Evolutionary conservation across 2,113 vertebrate genomes (phyloP), one percentile per base, ranked within the genome.

Genomic region (Passerina amoena): DNA sequence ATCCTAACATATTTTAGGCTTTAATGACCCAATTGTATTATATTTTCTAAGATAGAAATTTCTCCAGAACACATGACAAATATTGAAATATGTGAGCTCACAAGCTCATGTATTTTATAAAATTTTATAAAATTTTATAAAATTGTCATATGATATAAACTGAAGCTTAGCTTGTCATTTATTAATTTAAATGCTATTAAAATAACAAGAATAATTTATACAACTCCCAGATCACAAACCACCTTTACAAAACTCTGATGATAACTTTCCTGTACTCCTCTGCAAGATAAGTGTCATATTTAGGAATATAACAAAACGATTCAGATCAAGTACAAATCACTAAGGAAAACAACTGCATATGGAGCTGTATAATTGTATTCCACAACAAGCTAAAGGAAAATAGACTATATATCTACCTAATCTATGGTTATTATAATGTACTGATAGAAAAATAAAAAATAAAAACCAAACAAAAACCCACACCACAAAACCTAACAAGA

Each of bases 171-270:
- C 35, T 87, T 96, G 83, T 79, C 70, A 95, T 91, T 97, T 91
- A 96, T 93, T 77, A 97, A 97, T 92, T 96, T 86, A 97, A 97
- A 97, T 77, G 85, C 35, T 93, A 97, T 80, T 50, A 96, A 88
- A 78, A 84, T 68, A 95, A 70, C 54, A 87, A 28, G 33, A 94
- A 66, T 75, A 40, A 86, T 57, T 75, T 93, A 92, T 69, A 95
- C 54, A 97, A 65, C 48, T 92, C 92, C 65, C 50, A 87, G 91
- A 90, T 85, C 82, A 89, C 53, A 96, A 96, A 86, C 50, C 64
- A 93, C 84, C 89, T 96, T 98, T 86, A 83, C 68, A 96, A 87
- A 88, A 89, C 69, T 90, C 65, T 96, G 82, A 92, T 80, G 78
- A 91, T 75, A 92, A 88, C 73, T 95, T 93, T 95, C 95, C 64